phyloP scores from a whole-genome alignment of 2,888 invertebrate genomes.

The Antheraea assamensis region DNA sequence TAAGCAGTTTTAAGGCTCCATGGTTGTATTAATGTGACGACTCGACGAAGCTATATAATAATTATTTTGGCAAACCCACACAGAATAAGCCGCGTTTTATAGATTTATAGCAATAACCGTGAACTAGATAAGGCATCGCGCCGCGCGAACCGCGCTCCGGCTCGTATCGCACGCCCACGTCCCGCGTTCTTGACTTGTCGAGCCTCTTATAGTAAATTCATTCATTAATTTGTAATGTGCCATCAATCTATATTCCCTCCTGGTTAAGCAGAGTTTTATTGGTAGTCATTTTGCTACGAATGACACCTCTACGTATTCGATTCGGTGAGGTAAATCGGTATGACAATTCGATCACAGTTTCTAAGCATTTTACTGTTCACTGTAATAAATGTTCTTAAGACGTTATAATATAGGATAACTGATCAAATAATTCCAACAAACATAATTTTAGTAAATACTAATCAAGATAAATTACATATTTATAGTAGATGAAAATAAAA shows the following conservation, averaged over 20 bases:
- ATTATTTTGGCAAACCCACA: slow-evolving; percentile 8
- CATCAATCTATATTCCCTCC: not conserved
- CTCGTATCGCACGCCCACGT: slow-evolving; percentile 57
- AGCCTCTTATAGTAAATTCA: slow-evolving; percentile 31
- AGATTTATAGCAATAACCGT: slow-evolving; percentile 42
- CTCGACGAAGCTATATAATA: not conserved
- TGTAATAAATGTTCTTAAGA: too few species aligned
- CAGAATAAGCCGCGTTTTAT: slow-evolving; percentile 39
- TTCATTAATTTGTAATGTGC: slow-evolving; percentile 14
- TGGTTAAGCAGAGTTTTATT: not conserved
- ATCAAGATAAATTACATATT: too few species aligned
- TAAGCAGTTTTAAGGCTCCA: not conserved
- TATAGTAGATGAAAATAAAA: too few species aligned
- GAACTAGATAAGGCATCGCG: slow-evolving; percentile 51
- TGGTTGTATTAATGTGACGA: slow-evolving; percentile 16
- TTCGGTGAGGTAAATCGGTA: too few species aligned
- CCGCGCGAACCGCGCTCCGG: slow-evolving; percentile 44
- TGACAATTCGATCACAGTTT: too few species aligned
- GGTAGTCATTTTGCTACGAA: not conserved
- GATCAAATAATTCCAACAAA: too few species aligned
- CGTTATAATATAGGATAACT: too few species aligned
- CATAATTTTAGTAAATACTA: too few species aligned
- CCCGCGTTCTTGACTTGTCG: slow-evolving; percentile 25
- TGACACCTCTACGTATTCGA: too few species aligned
- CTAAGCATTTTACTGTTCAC: too few species aligned